A percentile compares a stretch with the other conserved stretches of the same genome.
phyloP scores from a whole-genome alignment of 2,797 vertebrate species.

The Pipistrellus pygmaeus region DNA sequence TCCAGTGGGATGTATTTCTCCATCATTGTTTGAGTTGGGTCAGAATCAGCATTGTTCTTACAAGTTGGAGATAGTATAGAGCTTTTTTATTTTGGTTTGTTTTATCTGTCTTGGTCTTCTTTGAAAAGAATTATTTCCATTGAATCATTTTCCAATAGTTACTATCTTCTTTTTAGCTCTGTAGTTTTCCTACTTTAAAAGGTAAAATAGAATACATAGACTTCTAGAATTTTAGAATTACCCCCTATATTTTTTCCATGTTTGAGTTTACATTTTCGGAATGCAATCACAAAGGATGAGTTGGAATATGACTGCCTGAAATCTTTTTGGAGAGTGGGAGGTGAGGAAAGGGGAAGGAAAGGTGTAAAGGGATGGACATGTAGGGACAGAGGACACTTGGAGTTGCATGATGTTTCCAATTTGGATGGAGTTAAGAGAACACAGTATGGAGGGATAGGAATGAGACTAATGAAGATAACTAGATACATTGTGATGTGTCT shows the following conservation, averaged over 20 bases:
- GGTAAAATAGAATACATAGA: not conserved
- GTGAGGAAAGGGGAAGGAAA: not conserved
- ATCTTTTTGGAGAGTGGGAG: not conserved
- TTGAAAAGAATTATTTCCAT: constrained; percentile 14
- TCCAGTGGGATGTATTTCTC: not conserved
- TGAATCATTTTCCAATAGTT: constrained; percentile 35
- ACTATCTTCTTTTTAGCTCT: not conserved
- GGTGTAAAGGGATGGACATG: not conserved
- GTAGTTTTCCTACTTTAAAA: constrained; percentile 46
- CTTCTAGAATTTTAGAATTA: not conserved
- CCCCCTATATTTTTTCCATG: not conserved
- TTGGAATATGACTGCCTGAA: constrained; percentile 7
- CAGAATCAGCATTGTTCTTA: constrained; percentile 43
- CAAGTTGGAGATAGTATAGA: constrained; percentile 7
- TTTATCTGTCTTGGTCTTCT: constrained; percentile 20
- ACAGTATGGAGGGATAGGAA: not conserved
- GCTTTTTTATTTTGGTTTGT: not conserved
- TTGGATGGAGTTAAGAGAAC: not conserved
- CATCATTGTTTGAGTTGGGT: constrained; percentile 32
- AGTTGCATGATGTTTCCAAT: not conserved
- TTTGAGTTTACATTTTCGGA: constrained; percentile 28
- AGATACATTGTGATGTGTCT: not conserved
- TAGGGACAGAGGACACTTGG: not conserved
- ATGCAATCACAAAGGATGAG: not conserved
- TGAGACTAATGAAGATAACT: not conserved